Evolutionary conservation across 2,888 invertebrate species (phyloP), one percentile per base, ranked within the genome.

Genomic region (Gerosis bhagava): DNA sequence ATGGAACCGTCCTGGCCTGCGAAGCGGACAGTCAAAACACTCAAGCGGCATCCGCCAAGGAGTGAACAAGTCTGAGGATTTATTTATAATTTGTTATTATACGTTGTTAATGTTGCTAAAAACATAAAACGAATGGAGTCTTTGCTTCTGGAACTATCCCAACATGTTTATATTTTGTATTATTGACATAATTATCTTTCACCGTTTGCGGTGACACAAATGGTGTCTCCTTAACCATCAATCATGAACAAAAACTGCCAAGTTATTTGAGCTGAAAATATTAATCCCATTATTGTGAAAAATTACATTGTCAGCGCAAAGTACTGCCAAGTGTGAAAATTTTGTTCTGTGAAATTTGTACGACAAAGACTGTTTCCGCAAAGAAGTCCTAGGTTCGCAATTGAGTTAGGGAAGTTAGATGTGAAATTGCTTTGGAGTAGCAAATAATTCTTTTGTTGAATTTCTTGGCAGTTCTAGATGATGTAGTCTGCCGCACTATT

Each of bases 401-500:
- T 57, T 50, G 57, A 59, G 63, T 63, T 58, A 57, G 54, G 50
- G 67, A 70, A 70, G 74, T 75, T 74, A 70, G 77, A 79, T 73
- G 71, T 62, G 62, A 65, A 67, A 65, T 65, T 65, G 62, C 60
- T 60, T 65, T 58, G 67, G 66, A 74, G 70, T 72, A 65, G 70
- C 67, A 70, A 74, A 70, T 73, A 71, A 80, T 78, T 59, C 54
- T 57, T 58, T 62, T 54, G 54, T 51, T n/a, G 60, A 70, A 62
- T 67, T 71, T 77, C 77, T 79, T 78, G 78, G 77, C 77, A 73
- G 65, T 67, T 63, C 59, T 58, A 56, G 58, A 62, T 62, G 60
- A 66, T 63, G 59, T 62, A 56, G n/a, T n/a, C 55, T 58, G 51
- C 53, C 49, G 53, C 51, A 53, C 62, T 62, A 63, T 67, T 66